Evolutionary conservation across 2,113 vertebrate genomes (phyloP).

Genomic region (Oryzias woworae): DNA sequence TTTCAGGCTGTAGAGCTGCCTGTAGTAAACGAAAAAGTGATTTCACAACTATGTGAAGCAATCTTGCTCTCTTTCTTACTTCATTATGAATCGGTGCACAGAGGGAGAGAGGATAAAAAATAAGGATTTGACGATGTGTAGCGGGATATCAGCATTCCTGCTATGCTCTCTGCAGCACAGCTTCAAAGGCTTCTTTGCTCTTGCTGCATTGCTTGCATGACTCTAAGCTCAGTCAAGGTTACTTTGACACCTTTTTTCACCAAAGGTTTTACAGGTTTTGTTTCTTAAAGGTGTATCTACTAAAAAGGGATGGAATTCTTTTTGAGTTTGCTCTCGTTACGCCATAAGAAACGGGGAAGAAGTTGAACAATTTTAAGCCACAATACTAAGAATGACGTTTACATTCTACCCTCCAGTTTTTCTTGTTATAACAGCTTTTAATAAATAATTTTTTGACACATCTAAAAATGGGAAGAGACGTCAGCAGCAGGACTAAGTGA

Average conservation of each 20-base stretch:
- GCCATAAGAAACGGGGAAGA: too few species aligned
- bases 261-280: too few species aligned
- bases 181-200: slow-evolving; percentile 78
- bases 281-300: too few species aligned
- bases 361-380: too few species aligned
- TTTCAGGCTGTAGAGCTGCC: slow-evolving; percentile 30
- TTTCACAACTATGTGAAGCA: neutral
- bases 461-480: too few species aligned
- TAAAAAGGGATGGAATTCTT: too few species aligned
- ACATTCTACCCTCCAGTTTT: too few species aligned
- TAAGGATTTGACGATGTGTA: slow-evolving; percentile 52
- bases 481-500: too few species aligned
- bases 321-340: too few species aligned
- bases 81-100: slow-evolving; percentile 27
- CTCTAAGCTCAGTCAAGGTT: slow-evolving; percentile 79
- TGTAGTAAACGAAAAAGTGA: slow-evolving; percentile 36
- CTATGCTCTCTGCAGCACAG: slow-evolving; percentile 80
- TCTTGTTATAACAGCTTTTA: too few species aligned
- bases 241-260: slow-evolving; percentile 33
- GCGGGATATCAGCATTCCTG: slow-evolving; percentile 85
- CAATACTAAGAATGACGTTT: too few species aligned
- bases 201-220: slow-evolving; percentile 68
- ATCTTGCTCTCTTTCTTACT: slow-evolving; percentile 17
- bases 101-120: slow-evolving; percentile 4
- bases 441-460: too few species aligned